Evolutionary conservation across 1,140 invertebrate genomes (phyloP).

Genomic region (Halesus radiatus): DNA sequence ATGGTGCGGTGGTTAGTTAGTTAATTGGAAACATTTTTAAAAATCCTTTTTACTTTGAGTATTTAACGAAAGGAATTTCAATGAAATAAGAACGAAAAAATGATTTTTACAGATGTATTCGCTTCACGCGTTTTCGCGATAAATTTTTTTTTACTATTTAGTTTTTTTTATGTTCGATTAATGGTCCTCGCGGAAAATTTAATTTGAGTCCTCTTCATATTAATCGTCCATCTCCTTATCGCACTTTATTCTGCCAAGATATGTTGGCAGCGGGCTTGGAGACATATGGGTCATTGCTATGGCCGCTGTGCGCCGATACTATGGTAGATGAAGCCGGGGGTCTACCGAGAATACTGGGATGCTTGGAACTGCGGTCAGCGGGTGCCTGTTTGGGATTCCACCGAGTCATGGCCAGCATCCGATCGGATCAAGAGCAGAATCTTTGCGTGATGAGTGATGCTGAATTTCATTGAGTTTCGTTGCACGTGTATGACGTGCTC

Average conservation of each 20-base stretch:
- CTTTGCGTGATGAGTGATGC: background rate
- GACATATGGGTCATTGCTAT: conserved; percentile 37
- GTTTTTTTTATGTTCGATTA: background rate
- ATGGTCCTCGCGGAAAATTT: background rate
- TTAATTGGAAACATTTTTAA: too few species aligned
- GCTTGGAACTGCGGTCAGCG: background rate
- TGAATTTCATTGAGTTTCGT: background rate
- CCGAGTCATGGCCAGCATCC: background rate
- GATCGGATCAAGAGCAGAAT: background rate
- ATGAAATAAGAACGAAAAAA: too few species aligned
- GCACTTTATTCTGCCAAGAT: conserved; percentile 19
- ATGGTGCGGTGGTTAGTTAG: too few species aligned
- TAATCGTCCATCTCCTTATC: conserved; percentile 13
- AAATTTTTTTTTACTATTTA: too few species aligned
- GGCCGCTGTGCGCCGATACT: background rate
- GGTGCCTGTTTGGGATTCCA: background rate
- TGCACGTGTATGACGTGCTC: background rate
- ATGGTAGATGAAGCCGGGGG: background rate
- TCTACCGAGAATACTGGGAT: too few species aligned
- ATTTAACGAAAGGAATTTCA: too few species aligned
- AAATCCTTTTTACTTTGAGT: too few species aligned
- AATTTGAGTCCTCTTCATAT: background rate
- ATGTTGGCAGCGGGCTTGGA: conserved; percentile 2
- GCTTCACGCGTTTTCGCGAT: too few species aligned
- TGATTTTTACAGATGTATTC: too few species aligned